Conservation (phyloP, 2,113 vertebrate genomes). For the Xiphophorus couchianus region DNA sequence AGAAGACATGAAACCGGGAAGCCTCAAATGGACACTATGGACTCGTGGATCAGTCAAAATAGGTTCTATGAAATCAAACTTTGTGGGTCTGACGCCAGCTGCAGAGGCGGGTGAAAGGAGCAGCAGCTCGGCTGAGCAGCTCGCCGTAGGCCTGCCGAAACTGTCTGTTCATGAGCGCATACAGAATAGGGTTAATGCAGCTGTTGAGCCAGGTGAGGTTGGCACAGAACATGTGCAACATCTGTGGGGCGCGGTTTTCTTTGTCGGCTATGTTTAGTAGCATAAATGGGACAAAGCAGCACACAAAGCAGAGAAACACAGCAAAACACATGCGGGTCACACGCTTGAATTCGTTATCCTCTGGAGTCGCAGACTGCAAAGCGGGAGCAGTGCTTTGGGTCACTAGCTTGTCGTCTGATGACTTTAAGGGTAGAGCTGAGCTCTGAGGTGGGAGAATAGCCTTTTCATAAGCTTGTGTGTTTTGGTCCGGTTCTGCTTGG, state of each 20-base stretch:
- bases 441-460: not conserved
- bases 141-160: slow-evolving; percentile 84
- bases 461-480: slow-evolving; percentile 14
- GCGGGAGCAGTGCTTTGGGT: not conserved
- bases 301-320: slow-evolving; percentile 79
- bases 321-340: slow-evolving; percentile 62
- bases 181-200: slow-evolving; percentile 89
- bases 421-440: not conserved
- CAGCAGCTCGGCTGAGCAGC: slow-evolving; percentile 66
- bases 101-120: slow-evolving; percentile 61
- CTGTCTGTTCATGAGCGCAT: slow-evolving; percentile 88
- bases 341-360: slow-evolving; percentile 80
- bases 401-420: slow-evolving; percentile 2
- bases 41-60: not conserved
- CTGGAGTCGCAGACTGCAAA: slow-evolving; percentile 47
- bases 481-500: slow-evolving; percentile 40
- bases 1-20: not conserved
- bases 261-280: slow-evolving; percentile 85
- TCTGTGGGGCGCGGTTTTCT: slow-evolving; percentile 80
- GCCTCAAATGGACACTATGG: not conserved
- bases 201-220: slow-evolving; percentile 91
- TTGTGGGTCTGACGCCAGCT: not conserved
- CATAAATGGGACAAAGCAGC: slow-evolving; percentile 85
- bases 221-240: slow-evolving; percentile 87
- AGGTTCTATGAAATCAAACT: slow-evolving; percentile 6